A percentile compares a stretch with the other conserved stretches of the same genome.
These are phyloP conservation scores for Xiphophorus birchmanni DNA, from an alignment of 2,797 vertebrate genomes.

Conservation along the genomic window DNA sequence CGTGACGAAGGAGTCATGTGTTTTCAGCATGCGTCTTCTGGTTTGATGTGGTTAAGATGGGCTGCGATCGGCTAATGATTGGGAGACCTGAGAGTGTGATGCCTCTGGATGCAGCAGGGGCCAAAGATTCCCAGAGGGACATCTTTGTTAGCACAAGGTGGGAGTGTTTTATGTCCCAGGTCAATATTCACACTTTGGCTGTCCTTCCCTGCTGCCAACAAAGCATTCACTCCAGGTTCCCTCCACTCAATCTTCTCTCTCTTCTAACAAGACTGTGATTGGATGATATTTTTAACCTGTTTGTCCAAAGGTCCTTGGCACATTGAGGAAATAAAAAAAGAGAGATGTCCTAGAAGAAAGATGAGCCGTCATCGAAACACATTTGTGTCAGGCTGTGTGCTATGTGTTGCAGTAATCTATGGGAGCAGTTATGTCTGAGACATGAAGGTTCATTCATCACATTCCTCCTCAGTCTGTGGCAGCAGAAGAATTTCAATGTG, in stretches of 20 bases:
- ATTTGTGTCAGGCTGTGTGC: constrained; percentile 73
- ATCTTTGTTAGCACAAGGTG: constrained; percentile 30
- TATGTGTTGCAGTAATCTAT: constrained; percentile 75
- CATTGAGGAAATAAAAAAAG: constrained; percentile 61
- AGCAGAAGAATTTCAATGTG: constrained; percentile 73
- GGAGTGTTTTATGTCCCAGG: constrained; percentile 42
- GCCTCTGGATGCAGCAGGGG: constrained; percentile 9
- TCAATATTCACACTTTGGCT: constrained; percentile 44
- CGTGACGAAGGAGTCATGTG: constrained; percentile 29
- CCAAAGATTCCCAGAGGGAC: constrained; percentile 16
- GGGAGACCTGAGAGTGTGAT: constrained; percentile 34
- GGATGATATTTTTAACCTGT: constrained; percentile 72
- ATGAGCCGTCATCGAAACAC: constrained; percentile 75
- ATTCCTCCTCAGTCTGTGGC: constrained; percentile 60
- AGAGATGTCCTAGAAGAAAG: constrained; percentile 72
- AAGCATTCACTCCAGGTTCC: constrained; percentile 26
- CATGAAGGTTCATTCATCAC: constrained; percentile 76
- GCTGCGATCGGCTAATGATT: constrained; percentile 42
- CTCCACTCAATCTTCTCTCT: constrained; percentile 52
- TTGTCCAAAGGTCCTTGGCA: constrained; percentile 76
- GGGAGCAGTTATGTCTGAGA: constrained; percentile 70
- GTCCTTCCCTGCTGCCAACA: constrained; percentile 50
- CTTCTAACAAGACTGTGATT: constrained; percentile 57
- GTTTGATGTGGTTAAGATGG: constrained; percentile 60
- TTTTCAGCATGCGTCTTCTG: constrained; percentile 28